phyloP scores from a whole-genome alignment of 2,113 vertebrate species.

The Psettodes erumei region DNA sequence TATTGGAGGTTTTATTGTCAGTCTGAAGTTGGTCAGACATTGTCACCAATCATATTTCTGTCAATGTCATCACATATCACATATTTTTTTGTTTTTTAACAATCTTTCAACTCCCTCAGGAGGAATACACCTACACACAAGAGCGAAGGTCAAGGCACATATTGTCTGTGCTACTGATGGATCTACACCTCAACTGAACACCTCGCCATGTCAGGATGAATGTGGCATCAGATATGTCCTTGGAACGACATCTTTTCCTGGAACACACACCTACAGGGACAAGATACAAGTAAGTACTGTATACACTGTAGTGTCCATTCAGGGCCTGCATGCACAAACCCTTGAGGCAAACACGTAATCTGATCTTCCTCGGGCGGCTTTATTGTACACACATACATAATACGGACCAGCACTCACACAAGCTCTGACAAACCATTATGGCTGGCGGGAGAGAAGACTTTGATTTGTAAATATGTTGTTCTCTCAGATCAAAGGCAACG shows the following conservation, averaged over 20 bases:
- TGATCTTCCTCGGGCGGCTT: constrained; percentile 5
- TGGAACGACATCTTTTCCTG: constrained; percentile 16
- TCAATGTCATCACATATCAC: constrained; percentile 15
- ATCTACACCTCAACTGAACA: constrained; percentile 24
- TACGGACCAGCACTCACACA: constrained; percentile 3
- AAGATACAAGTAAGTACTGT: background rate
- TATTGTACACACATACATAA: background rate
- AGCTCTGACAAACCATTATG: constrained; percentile 26
- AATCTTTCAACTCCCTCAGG: constrained; percentile 6
- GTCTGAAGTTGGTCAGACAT: constrained; percentile 13
- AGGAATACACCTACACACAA: constrained; percentile 19
- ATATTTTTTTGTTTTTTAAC: constrained; percentile 2
- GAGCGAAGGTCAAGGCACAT: background rate
- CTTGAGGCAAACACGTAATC: constrained; percentile 21
- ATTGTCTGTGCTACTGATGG: constrained; percentile 1
- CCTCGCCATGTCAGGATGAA: constrained; percentile 8
- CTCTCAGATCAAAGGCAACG: constrained; percentile 68
- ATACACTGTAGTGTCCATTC: constrained; percentile 6
- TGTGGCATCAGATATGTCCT: constrained; percentile 29
- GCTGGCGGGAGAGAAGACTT: constrained; percentile 44
- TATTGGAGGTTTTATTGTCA: constrained; percentile 11
- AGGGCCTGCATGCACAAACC: constrained; percentile 3
- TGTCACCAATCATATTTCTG: constrained; percentile 39
- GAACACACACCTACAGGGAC: constrained; percentile 14
- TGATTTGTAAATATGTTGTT: constrained; percentile 71